These are phyloP conservation scores for Ecdyonurus torrentis DNA, from an alignment of 2,888 invertebrate genomes.

Conservation along the genomic window DNA sequence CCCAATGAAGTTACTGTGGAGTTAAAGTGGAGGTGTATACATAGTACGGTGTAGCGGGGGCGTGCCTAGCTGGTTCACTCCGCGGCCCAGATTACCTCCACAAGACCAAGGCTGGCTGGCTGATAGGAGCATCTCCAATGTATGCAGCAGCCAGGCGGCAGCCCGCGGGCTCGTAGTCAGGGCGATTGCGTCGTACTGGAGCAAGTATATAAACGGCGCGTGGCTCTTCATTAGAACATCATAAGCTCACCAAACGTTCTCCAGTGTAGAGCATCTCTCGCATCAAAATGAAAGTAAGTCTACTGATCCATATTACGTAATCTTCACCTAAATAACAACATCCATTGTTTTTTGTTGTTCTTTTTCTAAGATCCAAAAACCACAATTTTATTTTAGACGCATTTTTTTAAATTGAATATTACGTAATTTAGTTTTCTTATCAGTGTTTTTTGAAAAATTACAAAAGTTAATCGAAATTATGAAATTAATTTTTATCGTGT, in stretches of 20 bases:
- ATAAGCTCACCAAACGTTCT: background rate
- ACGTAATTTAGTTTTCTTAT: too few species aligned
- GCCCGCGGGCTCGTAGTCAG: too few species aligned
- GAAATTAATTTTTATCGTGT: too few species aligned
- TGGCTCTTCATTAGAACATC: background rate
- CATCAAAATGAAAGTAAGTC: background rate
- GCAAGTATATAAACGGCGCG: background rate
- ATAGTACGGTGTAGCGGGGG: background rate
- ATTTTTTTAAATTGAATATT: too few species aligned
- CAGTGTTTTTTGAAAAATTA: too few species aligned
- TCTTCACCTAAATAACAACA: too few species aligned
- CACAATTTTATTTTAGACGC: too few species aligned
- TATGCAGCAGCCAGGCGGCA: background rate
- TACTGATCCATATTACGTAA: too few species aligned
- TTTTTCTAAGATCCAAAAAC: too few species aligned
- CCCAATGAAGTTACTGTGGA: too few species aligned
- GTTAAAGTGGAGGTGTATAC: background rate
- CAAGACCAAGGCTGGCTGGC: background rate
- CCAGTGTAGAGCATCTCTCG: background rate
- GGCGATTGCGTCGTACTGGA: background rate
- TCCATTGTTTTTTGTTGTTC: too few species aligned
- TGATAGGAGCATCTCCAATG: background rate
- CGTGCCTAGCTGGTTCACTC: background rate
- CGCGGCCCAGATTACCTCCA: background rate
- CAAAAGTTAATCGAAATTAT: too few species aligned